Base-by-base conservation (phyloP, 1,140 invertebrate species). In the Leptinotarsa lineolata region DNA sequence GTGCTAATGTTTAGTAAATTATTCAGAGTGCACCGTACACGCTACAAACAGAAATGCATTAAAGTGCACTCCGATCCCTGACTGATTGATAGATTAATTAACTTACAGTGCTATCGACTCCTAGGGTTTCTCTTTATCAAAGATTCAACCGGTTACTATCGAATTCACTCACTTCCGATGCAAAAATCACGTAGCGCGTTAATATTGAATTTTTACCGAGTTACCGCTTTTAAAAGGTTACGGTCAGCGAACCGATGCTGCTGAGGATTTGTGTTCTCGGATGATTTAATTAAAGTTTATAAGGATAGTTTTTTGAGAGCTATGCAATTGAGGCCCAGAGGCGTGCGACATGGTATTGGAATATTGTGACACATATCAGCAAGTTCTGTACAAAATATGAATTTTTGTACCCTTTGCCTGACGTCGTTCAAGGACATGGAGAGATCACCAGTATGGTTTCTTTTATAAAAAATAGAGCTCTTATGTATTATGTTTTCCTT, bases 1-100 rank as follows among this genome's bases (percentile, higher is more conserved):
- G 78, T 79, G 77, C 78, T 79, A 78, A 78, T 81, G 78, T 81
- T 78, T 77, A 76, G 76, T 80, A 77, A 81, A 81, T 81, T 79
- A 81, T 81, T 79, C 78, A 81, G 79, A 81, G 80, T 79, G 80
- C 78, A 78, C 70, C 75, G 73, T 72, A 73, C 72, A 73, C 70
- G 74, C 79, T 69, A 76, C 72, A 71, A 68, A 75, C 70, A 72
- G 75, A 78, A 81, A 78, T 81, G 78, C 78, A 81, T 81, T 79
- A 79, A 78, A 79, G 80, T 77, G 80, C 80, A 81, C 80, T 81
- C 76, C 75, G 75, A 78, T 78, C 74, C 73, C 74, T 74, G 68
- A 78, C 76, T 79, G 78, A 79, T 78, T 78, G 80, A 81, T 79
- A 78, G 75, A 77, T 78, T 76, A 79, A 81, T 81, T 79, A 77